Evolutionary conservation across 53 echinoderm and acorn worm species (phyloP).

Genomic region (Paracentrotus lividus): DNA sequence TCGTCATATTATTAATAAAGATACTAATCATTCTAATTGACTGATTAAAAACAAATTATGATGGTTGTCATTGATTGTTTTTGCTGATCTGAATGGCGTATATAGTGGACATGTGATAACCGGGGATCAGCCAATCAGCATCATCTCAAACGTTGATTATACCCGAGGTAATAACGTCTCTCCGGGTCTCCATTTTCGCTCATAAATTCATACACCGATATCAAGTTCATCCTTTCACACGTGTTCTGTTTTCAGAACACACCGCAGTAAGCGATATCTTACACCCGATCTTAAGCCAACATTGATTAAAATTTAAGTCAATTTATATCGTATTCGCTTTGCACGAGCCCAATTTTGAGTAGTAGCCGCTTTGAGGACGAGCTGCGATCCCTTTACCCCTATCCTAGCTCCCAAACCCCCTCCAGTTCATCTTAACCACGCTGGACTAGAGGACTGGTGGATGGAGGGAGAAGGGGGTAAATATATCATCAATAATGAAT

Average conservation of each 20-base stretch:
- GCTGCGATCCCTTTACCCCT: neutral
- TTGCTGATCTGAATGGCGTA: neutral
- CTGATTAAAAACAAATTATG: too few relatives aligned
- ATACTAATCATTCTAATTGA: too few relatives aligned
- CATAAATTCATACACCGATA: slow-evolving; percentile 67
- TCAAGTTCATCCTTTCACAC: slow-evolving; percentile 57
- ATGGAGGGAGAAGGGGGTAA: neutral
- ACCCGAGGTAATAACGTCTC: slow-evolving; percentile 46
- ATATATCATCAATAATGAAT: slow-evolving; percentile 58
- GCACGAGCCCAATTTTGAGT: slow-evolving; percentile 52
- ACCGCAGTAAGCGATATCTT: slow-evolving; percentile 64
- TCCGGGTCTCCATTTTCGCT: slow-evolving; percentile 36
- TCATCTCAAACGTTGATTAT: neutral
- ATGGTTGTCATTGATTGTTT: neutral
- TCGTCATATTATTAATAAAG: too few relatives aligned
- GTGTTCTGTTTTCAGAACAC: slow-evolving; percentile 63
- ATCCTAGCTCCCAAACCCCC: slow-evolving; percentile 33
- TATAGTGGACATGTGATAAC: neutral
- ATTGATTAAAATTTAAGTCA: slow-evolving; percentile 70
- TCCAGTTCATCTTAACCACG: slow-evolving; percentile 3
- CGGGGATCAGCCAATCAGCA: neutral
- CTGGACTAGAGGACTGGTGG: neutral
- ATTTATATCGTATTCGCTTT: slow-evolving; percentile 65
- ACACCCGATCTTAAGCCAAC: slow-evolving; percentile 69
- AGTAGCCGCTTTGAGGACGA: slow-evolving; percentile 44